Evolutionary conservation across 2,797 vertebrate species (phyloP), one percentile per base, ranked within the genome.

Genomic region (Lateolabrax maculatus): DNA sequence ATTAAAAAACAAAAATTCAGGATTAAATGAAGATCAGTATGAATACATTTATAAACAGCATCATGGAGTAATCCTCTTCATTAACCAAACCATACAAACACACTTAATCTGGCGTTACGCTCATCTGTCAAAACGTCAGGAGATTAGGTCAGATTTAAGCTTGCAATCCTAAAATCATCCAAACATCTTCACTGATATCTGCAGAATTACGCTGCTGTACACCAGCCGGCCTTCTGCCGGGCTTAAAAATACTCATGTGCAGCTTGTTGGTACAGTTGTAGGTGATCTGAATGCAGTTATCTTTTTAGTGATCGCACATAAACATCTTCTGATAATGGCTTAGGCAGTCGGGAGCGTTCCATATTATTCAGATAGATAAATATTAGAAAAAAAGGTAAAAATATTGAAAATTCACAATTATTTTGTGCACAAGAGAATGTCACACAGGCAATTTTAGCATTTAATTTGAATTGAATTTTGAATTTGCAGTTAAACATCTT

Each of bases 241-340:
- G 27, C 18, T 44, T 46, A 11, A 43, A 15, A 13, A 9, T 19
- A 57, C 75, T 77, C 43, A 64, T 34, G n/a, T n/a, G n/a, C 34
- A 6, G 18, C 0, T 37, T 56, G 1, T 0, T 6, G 25, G 19
- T 2, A 21, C 67, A 78, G 0, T 1, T 3, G 52, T 66, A 75
- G 31, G 7, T 4, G 27, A 7, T 3, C 46, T 52, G 64, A 52
- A 75, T 0, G 9, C 48, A 58, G 8, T 1, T 0, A 1, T 49
- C 12, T 0, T 3, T 0, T 21, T 5, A 0, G 8, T 18, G 0
- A 6, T 12, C 1, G 5, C 67, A 57, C 0, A 0, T 2, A 10
- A 48, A 49, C 43, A 48, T 58, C 0, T 0, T 0, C 2, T 0
- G 0, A 5, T 13, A 0, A 15, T n/a, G 29, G 21, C 6, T 19